Evolutionary conservation across 2,888 invertebrate genomes (phyloP).

Genomic region (Drosophila anceps): DNA sequence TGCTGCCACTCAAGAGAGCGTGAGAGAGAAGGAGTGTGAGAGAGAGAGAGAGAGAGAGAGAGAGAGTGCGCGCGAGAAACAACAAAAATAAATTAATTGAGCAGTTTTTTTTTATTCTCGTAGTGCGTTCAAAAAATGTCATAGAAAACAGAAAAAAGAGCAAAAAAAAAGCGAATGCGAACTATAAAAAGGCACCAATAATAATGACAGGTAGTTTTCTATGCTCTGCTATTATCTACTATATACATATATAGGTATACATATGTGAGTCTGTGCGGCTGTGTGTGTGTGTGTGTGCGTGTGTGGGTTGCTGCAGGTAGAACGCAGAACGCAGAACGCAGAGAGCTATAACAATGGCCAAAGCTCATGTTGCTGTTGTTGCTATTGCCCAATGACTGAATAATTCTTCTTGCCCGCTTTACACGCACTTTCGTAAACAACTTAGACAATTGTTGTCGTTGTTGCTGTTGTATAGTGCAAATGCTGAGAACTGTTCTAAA

Average conservation of each 20-base stretch:
- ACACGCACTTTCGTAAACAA: constrained; percentile 82
- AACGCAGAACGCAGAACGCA: constrained; percentile 32
- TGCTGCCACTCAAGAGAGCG: constrained; percentile 7
- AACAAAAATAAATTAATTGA: constrained; percentile 67
- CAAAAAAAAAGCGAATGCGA: constrained; percentile 37
- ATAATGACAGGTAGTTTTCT: constrained; percentile 81
- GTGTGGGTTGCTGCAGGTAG: constrained; percentile 77
- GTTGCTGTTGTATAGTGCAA: constrained; percentile 61
- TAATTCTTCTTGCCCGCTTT: constrained; percentile 69
- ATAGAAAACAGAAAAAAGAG: constrained; percentile 39
- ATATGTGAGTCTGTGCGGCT: constrained; percentile 8
- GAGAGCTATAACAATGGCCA: constrained; percentile 46
- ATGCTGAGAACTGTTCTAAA: constrained; percentile 65
- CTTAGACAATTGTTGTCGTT: constrained; percentile 57
- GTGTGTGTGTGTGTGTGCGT: constrained; percentile 29
- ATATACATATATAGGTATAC: constrained; percentile 16
- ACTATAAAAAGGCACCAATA: constrained; percentile 64
- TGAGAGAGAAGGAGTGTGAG: constrained; percentile 19
- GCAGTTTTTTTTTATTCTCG: constrained; percentile 58
- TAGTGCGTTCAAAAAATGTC: constrained; percentile 65
- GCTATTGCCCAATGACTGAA: constrained; percentile 68
- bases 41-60: constrained; percentile 19
- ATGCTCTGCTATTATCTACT: constrained; percentile 52
- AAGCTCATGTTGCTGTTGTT: constrained; percentile 31
- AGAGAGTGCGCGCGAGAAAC: constrained; percentile 3